Base-by-base conservation (phyloP, 2,888 invertebrate species). In the Germaria angustata region DNA sequence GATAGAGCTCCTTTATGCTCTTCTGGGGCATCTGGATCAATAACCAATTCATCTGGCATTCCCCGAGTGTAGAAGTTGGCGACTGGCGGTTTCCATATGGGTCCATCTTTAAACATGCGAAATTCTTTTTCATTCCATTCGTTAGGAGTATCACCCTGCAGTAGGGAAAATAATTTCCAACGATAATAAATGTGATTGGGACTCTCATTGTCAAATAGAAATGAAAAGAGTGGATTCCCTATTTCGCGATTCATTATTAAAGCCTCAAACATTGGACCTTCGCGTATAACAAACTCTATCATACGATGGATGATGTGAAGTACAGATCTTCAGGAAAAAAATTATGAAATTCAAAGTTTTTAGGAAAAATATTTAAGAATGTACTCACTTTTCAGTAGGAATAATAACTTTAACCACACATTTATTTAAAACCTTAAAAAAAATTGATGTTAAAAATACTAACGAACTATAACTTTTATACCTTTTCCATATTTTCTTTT, bases 211-310 rank as follows among this genome's bases (percentile, higher is more conserved):
- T 99, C 99, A 92, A 99, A 99, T 84, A 99, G 93, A 93, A 99
- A 99, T 88, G 97, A 95, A 93, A 97, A 99, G 92, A 96, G 94
- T 0, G 98, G 98, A 92, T 99, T 99, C 91, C 95, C 97, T 86
- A 98, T 94, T 93, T 99, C 99, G 87, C 97, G 94, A 92, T 98
- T 98, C 99, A 99, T 99, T 84, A 99, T 97, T 94, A 99, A 96
- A 2, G 99, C 99, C 92, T 99, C 99, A 92, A 99, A 99, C 96
- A 99, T 96, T 2, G 99, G 99, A 0, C 99, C 99, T 92, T 99
- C 99, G 84, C 99, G 94, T 86, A 99, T 97, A 84, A 99, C 99
- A 93, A 99, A 99, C 92, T 99, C 99, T 83, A 99, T 97, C 96
- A 98, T 98, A 86, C 99, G 96, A 92, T 99, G 99, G 89, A 99